Conservation (phyloP, 2,888 invertebrate species). For the Biston betularia region DNA sequence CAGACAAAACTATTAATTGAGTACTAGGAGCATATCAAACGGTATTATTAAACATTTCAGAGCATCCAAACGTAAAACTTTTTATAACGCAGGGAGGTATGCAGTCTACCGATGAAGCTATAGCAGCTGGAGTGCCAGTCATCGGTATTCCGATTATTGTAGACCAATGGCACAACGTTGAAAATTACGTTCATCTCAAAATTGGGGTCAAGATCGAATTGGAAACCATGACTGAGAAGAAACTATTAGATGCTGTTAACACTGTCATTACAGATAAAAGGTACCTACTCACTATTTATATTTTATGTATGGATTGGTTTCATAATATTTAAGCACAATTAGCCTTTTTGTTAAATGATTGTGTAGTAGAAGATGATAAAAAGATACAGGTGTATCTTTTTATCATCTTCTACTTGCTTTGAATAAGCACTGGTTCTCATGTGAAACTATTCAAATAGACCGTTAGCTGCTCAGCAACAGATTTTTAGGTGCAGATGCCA, state of each 20-base stretch:
- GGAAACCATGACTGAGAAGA: constrained; percentile 54
- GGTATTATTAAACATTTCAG: constrained; percentile 61
- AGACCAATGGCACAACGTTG: constrained; percentile 75
- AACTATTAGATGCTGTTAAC: constrained; percentile 54
- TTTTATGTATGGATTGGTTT: too few species aligned
- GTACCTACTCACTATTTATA: constrained; percentile 41
- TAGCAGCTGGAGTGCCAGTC: constrained; percentile 71
- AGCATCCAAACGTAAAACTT: constrained; percentile 76
- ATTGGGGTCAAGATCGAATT: constrained; percentile 61
- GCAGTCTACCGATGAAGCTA: constrained; percentile 78
- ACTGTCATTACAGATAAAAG: constrained; percentile 56
- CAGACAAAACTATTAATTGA: neutral
- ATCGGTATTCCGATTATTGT: constrained; percentile 72
- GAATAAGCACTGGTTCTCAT: too few species aligned
- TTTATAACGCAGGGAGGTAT: constrained; percentile 81
- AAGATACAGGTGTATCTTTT: too few species aligned
- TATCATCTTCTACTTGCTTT: too few species aligned
- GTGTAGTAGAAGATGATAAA: too few species aligned
- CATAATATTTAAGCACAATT: too few species aligned
- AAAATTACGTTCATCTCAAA: constrained; percentile 56
- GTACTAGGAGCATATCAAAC: neutral
- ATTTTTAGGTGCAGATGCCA: too few species aligned
- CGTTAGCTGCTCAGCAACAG: too few species aligned
- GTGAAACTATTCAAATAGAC: too few species aligned
- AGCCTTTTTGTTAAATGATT: too few species aligned